Percentiles rank a stretch among this genome's conserved stretches.
Evolutionary conservation across 23 tunicate genomes (phyloP).

Genomic region (Trididemnum clinides): DNA sequence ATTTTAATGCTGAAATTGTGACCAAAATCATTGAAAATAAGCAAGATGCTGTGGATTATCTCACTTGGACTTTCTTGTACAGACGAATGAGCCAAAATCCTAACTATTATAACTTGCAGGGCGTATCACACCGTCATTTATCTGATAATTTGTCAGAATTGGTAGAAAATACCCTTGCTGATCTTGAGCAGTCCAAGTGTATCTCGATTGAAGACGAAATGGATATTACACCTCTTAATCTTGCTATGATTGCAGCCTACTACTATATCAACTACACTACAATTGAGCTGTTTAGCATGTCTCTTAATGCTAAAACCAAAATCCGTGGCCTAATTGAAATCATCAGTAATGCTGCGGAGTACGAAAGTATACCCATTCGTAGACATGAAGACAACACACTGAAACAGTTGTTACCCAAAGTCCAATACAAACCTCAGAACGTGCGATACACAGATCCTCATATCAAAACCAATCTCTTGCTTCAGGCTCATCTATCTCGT

Average conservation of each 20-base stretch:
- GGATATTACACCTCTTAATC: constrained; percentile 90
- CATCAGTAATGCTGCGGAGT: constrained; percentile 95
- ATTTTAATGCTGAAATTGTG: constrained; percentile 99
- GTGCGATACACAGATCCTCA: constrained; percentile 88
- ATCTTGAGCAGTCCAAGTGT: constrained; percentile 89
- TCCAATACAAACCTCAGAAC: constrained; percentile 94
- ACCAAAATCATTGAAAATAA: constrained; percentile 98
- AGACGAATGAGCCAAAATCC: constrained; percentile 99
- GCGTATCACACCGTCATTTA: constrained; percentile 91
- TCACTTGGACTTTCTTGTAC: constrained; percentile 98
- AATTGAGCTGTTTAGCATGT: constrained; percentile 98
- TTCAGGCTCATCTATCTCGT: constrained; percentile 95
- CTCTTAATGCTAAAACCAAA: constrained; percentile 93
- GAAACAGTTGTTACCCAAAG: constrained; percentile 84
- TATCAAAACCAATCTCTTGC: constrained; percentile 83
- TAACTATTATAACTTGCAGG: constrained; percentile 97
- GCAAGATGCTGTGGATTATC: constrained; percentile 99
- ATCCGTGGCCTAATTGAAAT: constrained; percentile 95
- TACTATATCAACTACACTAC: constrained; percentile 97
- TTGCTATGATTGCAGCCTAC: constrained; percentile 98
- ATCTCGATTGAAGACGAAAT: constrained; percentile 94
- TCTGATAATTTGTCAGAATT: constrained; percentile 94
- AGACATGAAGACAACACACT: constrained; percentile 86
- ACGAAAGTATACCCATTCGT: constrained; percentile 86
- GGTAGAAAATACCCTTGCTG: constrained; percentile 89